phyloP scores from a whole-genome alignment of 37 sponge, comb jelly and placozoan species.

The Aplysina aerophoba region DNA sequence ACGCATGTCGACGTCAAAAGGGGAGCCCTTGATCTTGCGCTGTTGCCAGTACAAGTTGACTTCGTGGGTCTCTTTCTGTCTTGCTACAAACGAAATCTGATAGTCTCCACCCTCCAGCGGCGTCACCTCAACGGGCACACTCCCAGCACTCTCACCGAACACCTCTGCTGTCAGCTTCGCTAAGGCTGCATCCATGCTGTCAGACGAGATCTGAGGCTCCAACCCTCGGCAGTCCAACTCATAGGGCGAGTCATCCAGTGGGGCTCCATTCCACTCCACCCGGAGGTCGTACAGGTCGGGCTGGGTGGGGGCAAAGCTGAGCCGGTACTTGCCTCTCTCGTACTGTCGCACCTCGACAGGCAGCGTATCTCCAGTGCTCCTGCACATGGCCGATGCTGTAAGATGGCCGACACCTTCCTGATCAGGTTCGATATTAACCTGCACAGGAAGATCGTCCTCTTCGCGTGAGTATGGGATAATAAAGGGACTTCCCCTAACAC shows the following conservation, averaged over 20 bases:
- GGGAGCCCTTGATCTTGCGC: conserved; percentile 48
- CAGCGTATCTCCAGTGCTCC: background rate
- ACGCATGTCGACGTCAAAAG: conserved; percentile 48
- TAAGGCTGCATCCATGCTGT: background rate
- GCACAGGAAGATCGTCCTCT: conserved; percentile 43
- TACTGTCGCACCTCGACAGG: conserved; percentile 50
- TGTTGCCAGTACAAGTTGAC: conserved; percentile 55
- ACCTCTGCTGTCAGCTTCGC: conserved; percentile 47
- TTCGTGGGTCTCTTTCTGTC: conserved; percentile 25
- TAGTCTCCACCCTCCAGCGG: background rate
- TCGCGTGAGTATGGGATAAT: conserved; percentile 44
- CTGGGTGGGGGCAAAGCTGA: conserved; percentile 48
- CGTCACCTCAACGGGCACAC: background rate
- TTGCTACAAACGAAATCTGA: conserved; percentile 34
- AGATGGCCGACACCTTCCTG: conserved; percentile 20
- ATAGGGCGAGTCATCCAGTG: conserved; percentile 66
- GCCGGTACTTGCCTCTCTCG: conserved; percentile 60
- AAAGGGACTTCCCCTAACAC: conserved; percentile 60
- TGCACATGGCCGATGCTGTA: conserved; percentile 38
- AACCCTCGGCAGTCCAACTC: conserved; percentile 32
- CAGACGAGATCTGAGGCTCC: background rate
- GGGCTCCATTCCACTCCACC: conserved; percentile 49
- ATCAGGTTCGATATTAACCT: conserved; percentile 54
- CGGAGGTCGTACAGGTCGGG: conserved; percentile 50
- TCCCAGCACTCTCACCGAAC: conserved; percentile 29